Percentiles rank a stretch among this genome's conserved stretches.
Evolutionary conservation across 2,113 vertebrate genomes (phyloP).

Genomic region (Centropristis striata): DNA sequence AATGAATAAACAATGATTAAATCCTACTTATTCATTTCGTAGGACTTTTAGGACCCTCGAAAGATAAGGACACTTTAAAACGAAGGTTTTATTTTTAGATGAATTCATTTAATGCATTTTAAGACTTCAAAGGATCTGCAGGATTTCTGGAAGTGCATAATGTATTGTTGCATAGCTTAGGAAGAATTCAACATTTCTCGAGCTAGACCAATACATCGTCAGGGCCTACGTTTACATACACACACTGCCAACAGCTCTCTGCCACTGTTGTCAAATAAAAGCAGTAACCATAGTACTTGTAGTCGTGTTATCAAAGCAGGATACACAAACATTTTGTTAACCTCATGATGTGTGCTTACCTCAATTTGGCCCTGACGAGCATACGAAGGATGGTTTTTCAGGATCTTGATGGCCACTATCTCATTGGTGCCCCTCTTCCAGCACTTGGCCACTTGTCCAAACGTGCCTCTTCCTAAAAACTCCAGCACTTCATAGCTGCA

Average conservation of each 20-base stretch:
- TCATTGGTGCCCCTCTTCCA: conserved; percentile 99
- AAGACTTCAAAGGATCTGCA: too few relatives aligned
- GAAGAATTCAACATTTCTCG: not conserved
- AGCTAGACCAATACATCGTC: not conserved
- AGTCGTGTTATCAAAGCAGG: not conserved
- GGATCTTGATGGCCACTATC: conserved; percentile 98
- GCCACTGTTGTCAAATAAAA: not conserved
- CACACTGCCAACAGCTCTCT: not conserved
- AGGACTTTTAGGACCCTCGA: too few relatives aligned
- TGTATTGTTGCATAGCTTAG: not conserved
- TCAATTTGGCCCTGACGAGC: conserved; percentile 99
- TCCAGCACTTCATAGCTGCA: conserved; percentile 98
- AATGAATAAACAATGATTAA: too few relatives aligned
- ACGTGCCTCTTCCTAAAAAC: conserved; percentile 96
- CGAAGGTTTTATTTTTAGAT: too few relatives aligned
- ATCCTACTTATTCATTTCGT: too few relatives aligned
- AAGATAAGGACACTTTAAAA: too few relatives aligned
- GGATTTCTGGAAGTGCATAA: too few relatives aligned
- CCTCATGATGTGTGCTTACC: conserved; percentile 75
- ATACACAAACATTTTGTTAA: not conserved
- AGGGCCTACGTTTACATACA: not conserved
- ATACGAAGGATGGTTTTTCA: conserved; percentile 98
- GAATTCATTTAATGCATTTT: too few relatives aligned
- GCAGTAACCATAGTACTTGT: not conserved
- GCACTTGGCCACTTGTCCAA: conserved; percentile 98